Evolutionary conservation across 2,888 invertebrate species (phyloP).

Genomic region (Tetramorium bicarinatum): DNA sequence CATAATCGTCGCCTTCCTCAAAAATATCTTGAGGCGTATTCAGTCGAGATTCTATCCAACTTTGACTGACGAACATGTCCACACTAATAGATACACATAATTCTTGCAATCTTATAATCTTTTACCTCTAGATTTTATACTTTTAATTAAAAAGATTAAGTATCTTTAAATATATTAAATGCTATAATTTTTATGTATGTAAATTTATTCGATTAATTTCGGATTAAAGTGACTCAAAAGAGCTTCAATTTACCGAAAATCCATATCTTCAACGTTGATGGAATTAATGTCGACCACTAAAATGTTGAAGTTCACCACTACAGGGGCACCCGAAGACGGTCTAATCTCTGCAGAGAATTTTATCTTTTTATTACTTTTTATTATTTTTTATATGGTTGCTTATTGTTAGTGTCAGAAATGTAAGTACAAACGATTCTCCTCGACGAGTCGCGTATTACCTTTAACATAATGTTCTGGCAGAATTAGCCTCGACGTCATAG

Average conservation of each 20-base stretch:
- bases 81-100: constrained; percentile 88
- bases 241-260: constrained; percentile 90
- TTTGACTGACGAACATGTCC: constrained; percentile 94
- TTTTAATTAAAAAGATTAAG: constrained; percentile 2
- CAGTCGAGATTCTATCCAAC: constrained; percentile 93
- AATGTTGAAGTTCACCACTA: constrained; percentile 93
- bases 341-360: constrained; percentile 89
- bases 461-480: constrained; percentile 92
- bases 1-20: constrained; percentile 93
- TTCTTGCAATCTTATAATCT: not conserved
- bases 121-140: not conserved
- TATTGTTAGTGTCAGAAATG: not conserved
- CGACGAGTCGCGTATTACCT: constrained; percentile 87
- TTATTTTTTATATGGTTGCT: constrained; percentile 3
- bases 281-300: constrained; percentile 95
- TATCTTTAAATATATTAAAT: not conserved
- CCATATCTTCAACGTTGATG: constrained; percentile 96
- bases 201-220: not conserved
- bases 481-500: constrained; percentile 90
- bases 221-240: not conserved
- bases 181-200: not conserved
- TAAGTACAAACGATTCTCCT: not conserved
- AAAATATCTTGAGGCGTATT: constrained; percentile 93
- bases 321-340: constrained; percentile 92
- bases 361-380: constrained; percentile 39